Base-by-base conservation (phyloP, 2,113 vertebrate genomes). In the Ageneiosus marmoratus region DNA sequence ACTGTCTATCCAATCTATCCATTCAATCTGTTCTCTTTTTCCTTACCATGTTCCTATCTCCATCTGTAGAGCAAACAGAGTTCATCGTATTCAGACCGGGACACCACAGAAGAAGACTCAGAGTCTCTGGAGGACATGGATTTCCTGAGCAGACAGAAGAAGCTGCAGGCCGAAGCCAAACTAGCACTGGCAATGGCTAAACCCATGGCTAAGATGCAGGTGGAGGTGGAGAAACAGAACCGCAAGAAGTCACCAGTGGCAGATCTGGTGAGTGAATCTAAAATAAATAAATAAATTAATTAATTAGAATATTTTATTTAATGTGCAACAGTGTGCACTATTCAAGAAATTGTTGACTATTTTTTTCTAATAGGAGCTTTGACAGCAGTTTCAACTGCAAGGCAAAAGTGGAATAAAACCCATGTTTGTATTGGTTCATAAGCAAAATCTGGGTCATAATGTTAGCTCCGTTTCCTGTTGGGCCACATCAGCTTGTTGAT, bases 191-290 rank as follows among this genome's bases (percentile, higher is more conserved):
- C 98, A 4, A 99, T 99, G 98, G 98, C 98, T 27, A 98, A 98
- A 55, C 98, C 98, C 81, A 99, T 99, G 98, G 98, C 98, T 88
- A 98, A 98, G 92, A 99, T 99, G 98, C 98, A 99, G 92, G 98
- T 99, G 72, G 96, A 99, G 90, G 98, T 99, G 93, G 98, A 99
- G 86, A 99, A 98, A 84, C 98, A 99, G 91, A 99, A 99, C 89
- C 96, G 98, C 88, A 99, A 99, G 92, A 99, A 99, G 88, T 99
- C 98, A 0, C 98, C 98, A 0, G 98, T 99, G 82, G 98, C 97
- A 0, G 98, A 99, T 88, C 95, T 99, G 85, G 98, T 99, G 86
- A 94, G 97, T 91, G 96, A 89, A 20, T 37, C 9, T 56, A 50
- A 34, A 24, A 37, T 70, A 1, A n/a, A n/a, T n/a, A n/a, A n/a